Base-by-base conservation (phyloP, 2,888 invertebrate genomes). In the Rhingia campestris region DNA sequence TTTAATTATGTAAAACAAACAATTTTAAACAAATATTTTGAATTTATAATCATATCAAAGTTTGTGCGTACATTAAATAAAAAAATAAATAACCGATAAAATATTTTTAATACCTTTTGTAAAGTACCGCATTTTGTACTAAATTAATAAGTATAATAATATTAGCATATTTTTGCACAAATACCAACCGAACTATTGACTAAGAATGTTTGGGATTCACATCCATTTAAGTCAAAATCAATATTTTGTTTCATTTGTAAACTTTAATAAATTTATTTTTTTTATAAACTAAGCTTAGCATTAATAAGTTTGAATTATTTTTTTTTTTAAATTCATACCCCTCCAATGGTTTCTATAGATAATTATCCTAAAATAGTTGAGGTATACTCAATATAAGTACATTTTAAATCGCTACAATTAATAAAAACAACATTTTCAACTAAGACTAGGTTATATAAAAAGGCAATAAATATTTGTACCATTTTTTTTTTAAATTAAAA, bases 51-150 rank as follows among this genome's bases (percentile, higher is more conserved):
- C 84, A 84, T 84, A 84, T 84, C 84, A 84, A 66, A 39, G 47
- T 74, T 84, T 73, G 39, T 43, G 72, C 72, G 70, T 72, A 81
- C 66, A 67, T 45, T 56, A 63, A 64, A 12, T 10, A 49, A 7
- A 47, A n/a, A 63, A 47, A 49, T 64, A 10, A 51, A n/a, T 66
- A 47, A 58, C 58, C 56, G 64, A 64, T 49, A 39, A 72, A 63
- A 76, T 77, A 82, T 79, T 79, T 81, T 77, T 77, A 82, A 73
- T 73, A 79, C 77, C 51, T 67, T 79, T 82, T 82, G 73, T 73
- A 82, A 79, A 56, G 67, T 82, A 58, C 54, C 63, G 72, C 72
- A 72, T 79, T 82, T 82, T 82, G 32, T 79, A 82, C 73, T 73
- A 56, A 67, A 59, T 75, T 58, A 67, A n/a, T 58, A 41, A 66